phyloP scores from a whole-genome alignment of 2,113 vertebrate genomes.

The Mustela lutreola region DNA sequence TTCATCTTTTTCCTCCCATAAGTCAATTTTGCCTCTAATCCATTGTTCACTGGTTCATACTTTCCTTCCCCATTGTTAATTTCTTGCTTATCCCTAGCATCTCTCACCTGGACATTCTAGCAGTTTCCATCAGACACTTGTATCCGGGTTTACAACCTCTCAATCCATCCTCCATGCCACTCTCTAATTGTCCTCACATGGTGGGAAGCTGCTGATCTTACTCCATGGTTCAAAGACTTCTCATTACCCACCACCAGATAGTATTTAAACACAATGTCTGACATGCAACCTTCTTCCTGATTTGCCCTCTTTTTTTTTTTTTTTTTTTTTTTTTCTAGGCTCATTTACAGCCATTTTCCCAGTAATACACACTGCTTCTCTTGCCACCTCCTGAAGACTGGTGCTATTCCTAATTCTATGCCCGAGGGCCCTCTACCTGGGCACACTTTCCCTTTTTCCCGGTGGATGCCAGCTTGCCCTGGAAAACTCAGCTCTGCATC shows the following conservation, averaged over 20 bases:
- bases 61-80: not conserved
- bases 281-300: not conserved
- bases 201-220: not conserved
- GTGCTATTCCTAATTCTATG: not conserved
- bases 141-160: not conserved
- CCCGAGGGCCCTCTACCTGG: accelerated
- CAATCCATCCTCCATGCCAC: not conserved
- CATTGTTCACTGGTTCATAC: not conserved
- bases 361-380: not conserved
- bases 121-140: not conserved
- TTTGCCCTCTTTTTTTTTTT: not conserved
- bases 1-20: not conserved
- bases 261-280: not conserved
- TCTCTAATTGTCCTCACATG: slow-evolving; percentile 39
- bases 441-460: not conserved
- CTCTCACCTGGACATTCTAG: not conserved
- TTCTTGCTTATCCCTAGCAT: not conserved
- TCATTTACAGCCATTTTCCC: not conserved
- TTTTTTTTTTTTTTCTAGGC: not conserved
- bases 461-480: not conserved
- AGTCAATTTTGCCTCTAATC: not conserved
- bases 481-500: not conserved
- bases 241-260: not conserved
- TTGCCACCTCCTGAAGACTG: not conserved
- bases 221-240: not conserved